Evolutionary conservation across 2,888 invertebrate species (phyloP).

Genomic region (Gastracanthus pulcherrimus): DNA sequence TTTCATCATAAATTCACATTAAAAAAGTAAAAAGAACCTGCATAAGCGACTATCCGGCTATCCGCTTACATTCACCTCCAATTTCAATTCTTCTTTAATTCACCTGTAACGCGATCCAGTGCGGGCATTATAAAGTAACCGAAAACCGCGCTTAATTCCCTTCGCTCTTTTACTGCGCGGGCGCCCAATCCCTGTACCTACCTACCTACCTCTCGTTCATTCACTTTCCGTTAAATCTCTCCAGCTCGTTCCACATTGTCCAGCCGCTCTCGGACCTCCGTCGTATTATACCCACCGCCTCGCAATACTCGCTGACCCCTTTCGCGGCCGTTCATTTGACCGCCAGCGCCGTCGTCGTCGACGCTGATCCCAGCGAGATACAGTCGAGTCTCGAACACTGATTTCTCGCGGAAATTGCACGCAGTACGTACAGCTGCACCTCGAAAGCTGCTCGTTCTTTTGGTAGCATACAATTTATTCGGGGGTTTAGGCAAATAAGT

Average conservation of each 20-base stretch:
- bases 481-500: too few relatives aligned
- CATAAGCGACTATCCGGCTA: background rate
- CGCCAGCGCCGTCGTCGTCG: background rate
- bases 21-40: background rate
- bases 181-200: background rate
- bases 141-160: constrained; percentile 25
- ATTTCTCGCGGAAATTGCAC: too few relatives aligned
- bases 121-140: background rate
- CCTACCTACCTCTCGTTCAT: too few relatives aligned
- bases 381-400: too few relatives aligned
- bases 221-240: constrained; percentile 8
- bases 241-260: background rate
- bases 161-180: background rate
- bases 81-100: constrained; percentile 21
- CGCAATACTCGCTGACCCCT: background rate
- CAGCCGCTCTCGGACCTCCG: background rate
- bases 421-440: too few relatives aligned
- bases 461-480: too few relatives aligned
- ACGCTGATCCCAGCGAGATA: background rate
- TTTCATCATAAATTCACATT: too few relatives aligned
- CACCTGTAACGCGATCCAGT: background rate
- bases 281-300: background rate
- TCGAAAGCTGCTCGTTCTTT: too few relatives aligned
- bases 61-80: constrained; percentile 18
- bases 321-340: background rate